Evolutionary conservation across 2,113 vertebrate genomes (phyloP), one percentile per base, ranked within the genome.

Genomic region (Synodontis membranacea): DNA sequence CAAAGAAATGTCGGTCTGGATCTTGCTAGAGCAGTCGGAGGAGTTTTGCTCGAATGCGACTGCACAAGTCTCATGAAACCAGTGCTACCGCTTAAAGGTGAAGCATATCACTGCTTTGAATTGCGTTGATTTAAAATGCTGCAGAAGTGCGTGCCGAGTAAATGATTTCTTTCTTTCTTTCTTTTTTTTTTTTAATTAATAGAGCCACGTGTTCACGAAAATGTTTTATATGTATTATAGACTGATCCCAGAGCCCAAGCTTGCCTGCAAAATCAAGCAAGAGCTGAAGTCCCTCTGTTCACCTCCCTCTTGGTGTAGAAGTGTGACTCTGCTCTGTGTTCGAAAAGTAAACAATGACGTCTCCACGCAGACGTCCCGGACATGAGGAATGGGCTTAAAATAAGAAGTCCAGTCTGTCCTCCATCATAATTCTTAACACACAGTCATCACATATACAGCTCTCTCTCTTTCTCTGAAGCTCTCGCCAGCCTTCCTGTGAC

Each of bases 271-370:
- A 72, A 42, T 10, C 68, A 42, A 42, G 21, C 37, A 44, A 44
- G 42, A 75, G 42, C 74, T 44, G 39, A 46, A 72, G 68, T 25
- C 0, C 37, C 37, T 72, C 42, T 46, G 70, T 74, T 46, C 39
- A 28, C 1, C 74, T 48, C 44, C 12, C 25, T 76, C 14, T 50
- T 50, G 74, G 46, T 50, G 74, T 7, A 50, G 74, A 76, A 76
- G 46, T 76, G 74, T 50, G 74, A 76, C 14, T 48, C 28, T 0
- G 6, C 44, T 76, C 46, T n/a, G 74, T 31, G 46, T 17, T 50
- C 74, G 19, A 9, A 76, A 76, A 50, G 74, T 76, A 50, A 76
- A 50, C 74, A 76, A 76, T 76, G 82, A 72, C 50, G 34, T 37
- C 85, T 52, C 54, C 0, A 1, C 31, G 62, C 50, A 31, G 25